Conservation (phyloP, 2,888 invertebrate genomes). For the Macrophya alboannulata region DNA sequence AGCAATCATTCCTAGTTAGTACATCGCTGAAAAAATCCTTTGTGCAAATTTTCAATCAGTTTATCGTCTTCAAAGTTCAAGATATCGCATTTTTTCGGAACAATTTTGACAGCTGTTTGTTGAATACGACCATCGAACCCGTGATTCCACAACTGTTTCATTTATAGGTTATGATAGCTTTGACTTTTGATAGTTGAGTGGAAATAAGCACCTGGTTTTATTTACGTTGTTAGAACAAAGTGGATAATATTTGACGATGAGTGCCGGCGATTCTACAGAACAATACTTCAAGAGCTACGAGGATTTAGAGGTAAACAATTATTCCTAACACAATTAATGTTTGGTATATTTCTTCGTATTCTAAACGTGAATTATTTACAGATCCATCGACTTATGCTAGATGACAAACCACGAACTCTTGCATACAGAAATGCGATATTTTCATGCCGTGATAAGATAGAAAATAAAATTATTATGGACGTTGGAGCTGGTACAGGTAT, state of each 20-base stretch:
- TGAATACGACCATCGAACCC: not conserved
- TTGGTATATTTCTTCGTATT: slow-evolving; percentile 21
- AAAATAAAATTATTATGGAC: slow-evolving; percentile 91
- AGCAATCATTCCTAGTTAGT: not conserved
- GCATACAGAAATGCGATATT: slow-evolving; percentile 92
- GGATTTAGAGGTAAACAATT: slow-evolving; percentile 86
- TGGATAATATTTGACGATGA: slow-evolving; percentile 2
- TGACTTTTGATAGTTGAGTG: not conserved
- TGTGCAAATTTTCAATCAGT: not conserved
- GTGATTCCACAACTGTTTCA: not conserved
- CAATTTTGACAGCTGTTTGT: slow-evolving; percentile 7
- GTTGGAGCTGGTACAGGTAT: slow-evolving; percentile 91
- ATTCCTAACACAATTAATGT: not conserved
- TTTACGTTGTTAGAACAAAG: not conserved
- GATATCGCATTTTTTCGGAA: not conserved
- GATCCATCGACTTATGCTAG: slow-evolving; percentile 92
- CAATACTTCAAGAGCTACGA: slow-evolving; percentile 89
- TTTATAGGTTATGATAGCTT: not conserved
- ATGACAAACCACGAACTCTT: slow-evolving; percentile 88
- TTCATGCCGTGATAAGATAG: slow-evolving; percentile 85
- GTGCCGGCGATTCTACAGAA: slow-evolving; percentile 64
- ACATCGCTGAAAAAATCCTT: not conserved
- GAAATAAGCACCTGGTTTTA: not conserved
- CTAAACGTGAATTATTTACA: slow-evolving; percentile 74
- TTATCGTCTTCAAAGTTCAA: not conserved